Evolutionary conservation across 2,797 vertebrate species (phyloP).

Genomic region (Eremophila alpestris): DNA sequence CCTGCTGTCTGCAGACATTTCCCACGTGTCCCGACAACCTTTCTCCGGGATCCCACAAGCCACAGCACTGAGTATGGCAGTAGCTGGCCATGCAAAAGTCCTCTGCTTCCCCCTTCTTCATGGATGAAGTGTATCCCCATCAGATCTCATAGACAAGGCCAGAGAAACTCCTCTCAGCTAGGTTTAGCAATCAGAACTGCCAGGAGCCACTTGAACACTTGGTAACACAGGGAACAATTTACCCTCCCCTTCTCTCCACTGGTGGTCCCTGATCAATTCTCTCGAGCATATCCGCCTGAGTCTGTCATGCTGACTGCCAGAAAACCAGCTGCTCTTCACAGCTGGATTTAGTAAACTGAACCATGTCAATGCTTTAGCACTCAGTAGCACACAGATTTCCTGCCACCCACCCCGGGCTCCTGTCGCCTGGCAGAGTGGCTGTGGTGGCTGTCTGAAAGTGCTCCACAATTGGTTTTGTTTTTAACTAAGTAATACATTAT

Average conservation of each 20-base stretch:
- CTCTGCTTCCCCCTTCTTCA: background rate
- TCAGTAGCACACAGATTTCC: background rate
- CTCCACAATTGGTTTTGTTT: background rate
- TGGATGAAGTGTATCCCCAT: rapidly evolving
- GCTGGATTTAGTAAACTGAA: slow-evolving; percentile 49
- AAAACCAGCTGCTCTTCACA: slow-evolving; percentile 45
- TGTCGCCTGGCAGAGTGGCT: background rate
- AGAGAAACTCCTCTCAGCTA: background rate
- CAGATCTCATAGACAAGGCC: background rate
- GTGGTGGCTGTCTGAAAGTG: background rate
- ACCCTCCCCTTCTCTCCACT: background rate
- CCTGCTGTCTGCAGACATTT: background rate
- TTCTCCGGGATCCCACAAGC: background rate
- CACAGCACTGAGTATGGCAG: background rate
- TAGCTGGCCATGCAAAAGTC: background rate
- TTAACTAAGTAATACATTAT: background rate
- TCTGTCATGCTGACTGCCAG: background rate
- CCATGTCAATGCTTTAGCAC: slow-evolving; percentile 26
- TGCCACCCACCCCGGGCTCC: slow-evolving; percentile 36
- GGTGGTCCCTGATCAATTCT: slow-evolving; percentile 1
- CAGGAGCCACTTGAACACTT: background rate
- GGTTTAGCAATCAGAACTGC: background rate
- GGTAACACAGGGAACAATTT: background rate
- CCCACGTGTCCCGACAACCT: background rate
- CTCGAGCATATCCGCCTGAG: background rate